These are phyloP conservation scores for Hydrochoerus hydrochaeris DNA, from an alignment of 2,113 vertebrate genomes.

Conservation along the genomic window DNA sequence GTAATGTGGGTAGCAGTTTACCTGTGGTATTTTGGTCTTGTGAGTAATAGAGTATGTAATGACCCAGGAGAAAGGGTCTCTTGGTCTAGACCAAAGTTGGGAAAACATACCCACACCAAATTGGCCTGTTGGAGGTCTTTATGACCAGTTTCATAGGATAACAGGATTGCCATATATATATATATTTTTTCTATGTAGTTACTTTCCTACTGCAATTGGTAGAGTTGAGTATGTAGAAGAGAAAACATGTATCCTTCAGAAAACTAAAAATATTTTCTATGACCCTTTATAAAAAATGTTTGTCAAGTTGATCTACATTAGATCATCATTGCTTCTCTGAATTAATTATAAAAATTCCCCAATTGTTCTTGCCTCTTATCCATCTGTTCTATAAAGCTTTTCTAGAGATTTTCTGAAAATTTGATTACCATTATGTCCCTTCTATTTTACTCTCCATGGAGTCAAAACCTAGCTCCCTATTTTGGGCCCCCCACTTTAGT, in stretches of 20 bases:
- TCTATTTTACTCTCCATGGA: neutral
- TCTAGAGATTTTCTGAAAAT: neutral
- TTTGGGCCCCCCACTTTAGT: too few species aligned
- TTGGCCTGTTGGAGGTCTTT: fast-evolving
- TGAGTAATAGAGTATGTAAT: neutral
- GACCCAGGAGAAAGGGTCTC: neutral
- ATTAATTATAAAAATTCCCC: neutral
- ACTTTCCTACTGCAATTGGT: neutral
- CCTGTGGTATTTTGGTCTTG: neutral
- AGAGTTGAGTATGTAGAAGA: neutral
- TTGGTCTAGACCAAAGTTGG: neutral
- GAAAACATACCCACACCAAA: neutral
- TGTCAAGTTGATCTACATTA: neutral
- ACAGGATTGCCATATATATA: neutral
- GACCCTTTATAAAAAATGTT: neutral
- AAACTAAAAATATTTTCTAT: neutral
- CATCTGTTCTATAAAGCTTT: neutral
- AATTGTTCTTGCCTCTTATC: neutral
- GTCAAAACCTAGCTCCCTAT: neutral
- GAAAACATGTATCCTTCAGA: neutral
- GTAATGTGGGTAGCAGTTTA: neutral
- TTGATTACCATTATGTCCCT: neutral
- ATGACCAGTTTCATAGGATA: neutral
- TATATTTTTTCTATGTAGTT: neutral
- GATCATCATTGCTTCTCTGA: neutral